A percentile compares a stretch with the other conserved stretches of the same genome.
These are phyloP conservation scores for Epinotia bilunana DNA, from an alignment of 2,888 invertebrate genomes.

Conservation along the genomic window DNA sequence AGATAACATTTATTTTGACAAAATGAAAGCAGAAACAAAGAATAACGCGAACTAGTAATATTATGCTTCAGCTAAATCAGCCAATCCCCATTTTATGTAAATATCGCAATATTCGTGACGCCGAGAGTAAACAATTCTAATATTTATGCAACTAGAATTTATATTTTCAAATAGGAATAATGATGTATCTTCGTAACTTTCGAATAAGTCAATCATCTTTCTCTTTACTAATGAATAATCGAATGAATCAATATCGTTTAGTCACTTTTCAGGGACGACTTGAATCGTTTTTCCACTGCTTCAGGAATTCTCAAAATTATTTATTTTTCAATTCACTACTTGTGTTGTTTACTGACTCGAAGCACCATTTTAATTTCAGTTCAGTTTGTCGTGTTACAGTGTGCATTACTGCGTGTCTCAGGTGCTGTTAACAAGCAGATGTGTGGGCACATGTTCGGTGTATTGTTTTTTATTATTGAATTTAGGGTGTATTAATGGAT, in stretches of 20 bases:
- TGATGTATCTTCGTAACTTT: not conserved
- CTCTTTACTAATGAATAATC: not conserved
- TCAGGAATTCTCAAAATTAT: too few relatives aligned
- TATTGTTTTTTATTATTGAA: conserved; percentile 10
- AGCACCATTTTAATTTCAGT: conserved; percentile 1
- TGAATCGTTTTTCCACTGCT: not conserved
- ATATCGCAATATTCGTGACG: not conserved
- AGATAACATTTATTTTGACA: conserved; percentile 34
- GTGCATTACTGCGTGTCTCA: conserved; percentile 32
- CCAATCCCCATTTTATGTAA: conserved; percentile 6
- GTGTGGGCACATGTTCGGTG: conserved; percentile 15
- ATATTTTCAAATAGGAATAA: too few relatives aligned
- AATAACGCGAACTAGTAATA: not conserved
- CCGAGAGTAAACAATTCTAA: not conserved
- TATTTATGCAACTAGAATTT: too few relatives aligned
- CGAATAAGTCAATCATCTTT: not conserved
- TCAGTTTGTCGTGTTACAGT: conserved; percentile 14
- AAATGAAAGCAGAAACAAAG: conserved; percentile 16
- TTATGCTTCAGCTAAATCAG: not conserved
- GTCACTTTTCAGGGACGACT: not conserved
- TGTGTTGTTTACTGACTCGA: not conserved
- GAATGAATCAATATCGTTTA: not conserved
- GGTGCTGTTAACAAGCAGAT: conserved; percentile 36
- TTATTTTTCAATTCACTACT: not conserved
- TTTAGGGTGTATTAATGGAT: conserved; percentile 3